These are phyloP conservation scores for Teinopalpus imperialis DNA, from an alignment of 2,888 invertebrate genomes.

Conservation along the genomic window DNA sequence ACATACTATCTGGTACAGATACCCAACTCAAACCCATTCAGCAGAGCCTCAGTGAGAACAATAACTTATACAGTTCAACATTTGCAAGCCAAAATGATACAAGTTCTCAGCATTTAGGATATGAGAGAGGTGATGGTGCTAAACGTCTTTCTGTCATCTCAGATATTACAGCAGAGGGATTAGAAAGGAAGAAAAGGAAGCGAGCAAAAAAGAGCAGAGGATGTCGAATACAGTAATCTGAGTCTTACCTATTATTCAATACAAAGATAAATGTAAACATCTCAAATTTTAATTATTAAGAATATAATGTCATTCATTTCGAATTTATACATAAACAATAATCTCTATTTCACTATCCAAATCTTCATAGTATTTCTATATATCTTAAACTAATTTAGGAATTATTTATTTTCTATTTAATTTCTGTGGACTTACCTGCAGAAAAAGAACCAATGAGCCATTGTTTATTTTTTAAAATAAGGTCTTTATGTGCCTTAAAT, in stretches of 20 bases:
- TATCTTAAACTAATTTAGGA: slow-evolving; percentile 22
- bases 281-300: background rate
- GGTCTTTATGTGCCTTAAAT: slow-evolving; percentile 53
- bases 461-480: slow-evolving; percentile 43
- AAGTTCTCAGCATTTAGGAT: slow-evolving; percentile 34
- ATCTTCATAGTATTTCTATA: slow-evolving; percentile 17
- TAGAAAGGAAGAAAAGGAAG: slow-evolving; percentile 69
- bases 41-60: slow-evolving; percentile 73
- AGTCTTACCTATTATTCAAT: background rate
- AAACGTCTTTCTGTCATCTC: slow-evolving; percentile 73
- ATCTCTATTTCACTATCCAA: slow-evolving; percentile 11
- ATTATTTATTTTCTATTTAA: slow-evolving; percentile 35
- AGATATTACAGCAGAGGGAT: slow-evolving; percentile 69
- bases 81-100: slow-evolving; percentile 52
- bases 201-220: slow-evolving; percentile 71
- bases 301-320: too few relatives aligned
- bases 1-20: slow-evolving; percentile 42
- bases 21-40: slow-evolving; percentile 44
- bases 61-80: slow-evolving; percentile 64
- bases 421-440: slow-evolving; percentile 58
- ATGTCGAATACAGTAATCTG: slow-evolving; percentile 67
- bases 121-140: slow-evolving; percentile 50
- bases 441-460: slow-evolving; percentile 67
- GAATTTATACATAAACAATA: slow-evolving; percentile 9
- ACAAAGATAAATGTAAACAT: too few relatives aligned